phyloP scores from a whole-genome alignment of 2,113 vertebrate genomes.

The Tricholaema leucomelas region DNA sequence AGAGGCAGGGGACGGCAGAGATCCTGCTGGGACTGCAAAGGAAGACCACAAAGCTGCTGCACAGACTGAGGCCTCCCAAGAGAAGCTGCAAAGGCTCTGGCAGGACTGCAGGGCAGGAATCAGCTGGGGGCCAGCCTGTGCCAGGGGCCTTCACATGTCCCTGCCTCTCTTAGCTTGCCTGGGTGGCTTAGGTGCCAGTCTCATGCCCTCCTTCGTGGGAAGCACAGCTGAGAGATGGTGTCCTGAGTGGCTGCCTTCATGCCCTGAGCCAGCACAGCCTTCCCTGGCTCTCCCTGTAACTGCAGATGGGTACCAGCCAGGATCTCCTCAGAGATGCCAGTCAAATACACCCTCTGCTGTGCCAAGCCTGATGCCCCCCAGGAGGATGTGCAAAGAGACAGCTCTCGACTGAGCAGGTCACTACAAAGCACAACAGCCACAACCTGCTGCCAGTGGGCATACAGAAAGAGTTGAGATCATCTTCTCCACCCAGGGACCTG shows the following conservation, averaged over 20 bases:
- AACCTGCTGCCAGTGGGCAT: background rate
- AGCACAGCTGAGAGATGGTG: background rate
- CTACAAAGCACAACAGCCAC: background rate
- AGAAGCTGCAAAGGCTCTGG: background rate
- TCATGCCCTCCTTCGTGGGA: background rate
- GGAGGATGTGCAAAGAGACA: background rate
- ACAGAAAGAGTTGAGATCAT: background rate
- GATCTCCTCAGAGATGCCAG: background rate
- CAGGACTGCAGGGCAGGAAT: background rate
- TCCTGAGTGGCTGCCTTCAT: background rate
- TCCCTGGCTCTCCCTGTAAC: background rate
- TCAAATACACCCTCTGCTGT: background rate
- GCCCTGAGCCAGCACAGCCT: background rate
- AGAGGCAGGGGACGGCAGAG: background rate
- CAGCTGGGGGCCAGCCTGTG: background rate
- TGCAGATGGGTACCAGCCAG: background rate
- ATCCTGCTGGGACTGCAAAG: background rate
- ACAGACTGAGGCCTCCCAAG: rapidly evolving
- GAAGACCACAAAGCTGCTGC: background rate
- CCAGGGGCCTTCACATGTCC: background rate
- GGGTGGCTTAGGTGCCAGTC: background rate
- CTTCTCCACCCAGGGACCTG: background rate
- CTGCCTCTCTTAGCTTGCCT: background rate
- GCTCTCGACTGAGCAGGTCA: background rate
- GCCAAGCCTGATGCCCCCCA: background rate